Base-by-base conservation (phyloP, 2,797 vertebrate species). In the Argentina silus region DNA sequence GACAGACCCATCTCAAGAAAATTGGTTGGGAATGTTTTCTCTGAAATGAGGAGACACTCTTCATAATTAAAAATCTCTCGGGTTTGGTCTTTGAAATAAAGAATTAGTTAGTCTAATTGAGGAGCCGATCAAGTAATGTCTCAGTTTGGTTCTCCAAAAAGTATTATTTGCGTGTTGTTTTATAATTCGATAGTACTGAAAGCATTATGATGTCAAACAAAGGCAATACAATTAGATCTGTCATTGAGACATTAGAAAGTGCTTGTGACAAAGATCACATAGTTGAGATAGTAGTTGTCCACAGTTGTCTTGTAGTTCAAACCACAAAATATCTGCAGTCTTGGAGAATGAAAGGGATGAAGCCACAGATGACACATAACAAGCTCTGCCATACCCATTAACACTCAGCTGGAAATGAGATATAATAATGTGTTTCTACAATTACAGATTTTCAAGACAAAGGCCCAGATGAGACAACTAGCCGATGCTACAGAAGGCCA, bases 1-100 rank as follows among this genome's bases (percentile, higher is more conserved):
- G 85, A 90, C 83, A 85, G 86, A 88, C 83, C 23, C 45, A 27
- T 74, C 75, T 73, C 73, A 19, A 73, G 12, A 6, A 78, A 83
- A 83, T 80, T 63, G 86, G 78, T 76, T 42, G 50, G 69, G 78
- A 85, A 83, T 74, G 61, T 67, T 68, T 43, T 43, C 81, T 88
- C 85, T 88, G 84, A 89, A 87, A 85, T 72, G 14, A 1, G 63
- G 77, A 83, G 78, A 67, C 62, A 74, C 78, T 72, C 51, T 89
- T 73, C 74, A 90, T 90, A 89, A 88, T 91, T 90, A 50, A 88
- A 70, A 15, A 78, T 84, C 85, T 87, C 74, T 0, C 3, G 83
- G 78, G 78, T 85, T 81, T 74, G 55, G 70, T 70, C 80, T 85
- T 83, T 87, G 74, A 75, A 83, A 86, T 79, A 8, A 80, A 51